Percentiles rank a stretch among this genome's conserved stretches.
These are phyloP conservation scores for Anarhynchus alexandrinus DNA, from an alignment of 2,113 vertebrate genomes.

Conservation along the genomic window DNA sequence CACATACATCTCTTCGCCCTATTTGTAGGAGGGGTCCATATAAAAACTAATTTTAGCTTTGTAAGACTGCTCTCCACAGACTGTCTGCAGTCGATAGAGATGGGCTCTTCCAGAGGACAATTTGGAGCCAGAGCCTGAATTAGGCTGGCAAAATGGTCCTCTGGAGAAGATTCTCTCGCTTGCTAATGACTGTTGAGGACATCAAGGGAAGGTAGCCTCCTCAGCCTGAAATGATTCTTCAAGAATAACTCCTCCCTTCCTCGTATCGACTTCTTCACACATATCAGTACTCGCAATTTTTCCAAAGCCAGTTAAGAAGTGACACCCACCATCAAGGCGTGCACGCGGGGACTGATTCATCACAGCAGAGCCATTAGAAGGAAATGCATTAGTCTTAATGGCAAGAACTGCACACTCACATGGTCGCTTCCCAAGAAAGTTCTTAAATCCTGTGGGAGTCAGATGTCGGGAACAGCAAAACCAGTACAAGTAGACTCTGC, in stretches of 20 bases:
- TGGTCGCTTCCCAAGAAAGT: conserved; percentile 20
- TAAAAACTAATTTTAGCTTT: not conserved
- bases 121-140: not conserved
- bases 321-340: not conserved
- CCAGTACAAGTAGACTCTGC: not conserved
- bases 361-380: conserved; percentile 38
- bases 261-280: not conserved
- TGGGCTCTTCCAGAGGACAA: not conserved
- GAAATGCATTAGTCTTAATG: conserved; percentile 57
- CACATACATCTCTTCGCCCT: not conserved
- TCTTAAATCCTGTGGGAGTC: conserved; percentile 15
- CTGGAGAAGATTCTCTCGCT: not conserved
- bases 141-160: not conserved
- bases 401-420: not conserved
- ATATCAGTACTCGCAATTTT: not conserved
- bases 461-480: not conserved
- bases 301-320: not conserved
- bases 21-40: not conserved
- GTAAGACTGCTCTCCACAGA: not conserved
- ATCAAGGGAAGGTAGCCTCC: not conserved
- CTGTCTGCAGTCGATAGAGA: not conserved
- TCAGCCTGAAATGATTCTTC: not conserved
- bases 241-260: not conserved
- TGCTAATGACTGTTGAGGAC: not conserved
- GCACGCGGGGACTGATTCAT: not conserved